These are phyloP conservation scores for Prolemur simus DNA, from an alignment of 2,113 vertebrate genomes.

Conservation along the genomic window DNA sequence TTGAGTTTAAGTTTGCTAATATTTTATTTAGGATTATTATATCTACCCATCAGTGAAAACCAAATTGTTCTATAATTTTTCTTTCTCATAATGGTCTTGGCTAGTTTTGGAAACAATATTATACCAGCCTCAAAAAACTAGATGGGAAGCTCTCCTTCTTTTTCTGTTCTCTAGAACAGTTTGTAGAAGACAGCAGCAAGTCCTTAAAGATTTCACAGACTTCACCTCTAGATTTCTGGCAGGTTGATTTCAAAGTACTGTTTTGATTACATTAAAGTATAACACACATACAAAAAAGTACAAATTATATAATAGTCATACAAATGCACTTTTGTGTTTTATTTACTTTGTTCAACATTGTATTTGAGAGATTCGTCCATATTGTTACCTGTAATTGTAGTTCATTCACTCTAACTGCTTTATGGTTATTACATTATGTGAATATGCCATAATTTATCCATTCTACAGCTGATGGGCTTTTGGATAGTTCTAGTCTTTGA, in stretches of 20 bases:
- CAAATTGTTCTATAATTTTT: background rate
- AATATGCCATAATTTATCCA: background rate
- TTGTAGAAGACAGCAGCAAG: background rate
- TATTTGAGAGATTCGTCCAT: background rate
- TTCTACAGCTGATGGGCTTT: background rate
- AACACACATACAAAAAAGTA: background rate
- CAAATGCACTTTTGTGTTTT: background rate
- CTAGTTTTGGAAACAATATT: background rate
- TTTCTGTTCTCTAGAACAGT: background rate
- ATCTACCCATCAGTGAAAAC: background rate
- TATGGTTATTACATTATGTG: background rate
- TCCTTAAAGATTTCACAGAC: background rate
- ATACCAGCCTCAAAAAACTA: background rate
- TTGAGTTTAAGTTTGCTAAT: background rate
- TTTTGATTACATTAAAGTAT: background rate
- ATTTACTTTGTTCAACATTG: background rate
- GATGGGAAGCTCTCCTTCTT: background rate
- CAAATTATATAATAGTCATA: background rate
- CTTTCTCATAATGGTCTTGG: background rate
- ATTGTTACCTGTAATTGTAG: background rate
- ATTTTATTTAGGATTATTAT: background rate
- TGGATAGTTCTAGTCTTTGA: background rate
- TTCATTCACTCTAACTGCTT: background rate
- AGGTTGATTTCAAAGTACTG: background rate
- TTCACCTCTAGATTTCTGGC: background rate